phyloP scores from a whole-genome alignment of 2,888 invertebrate genomes.

The Carcina quercana region DNA sequence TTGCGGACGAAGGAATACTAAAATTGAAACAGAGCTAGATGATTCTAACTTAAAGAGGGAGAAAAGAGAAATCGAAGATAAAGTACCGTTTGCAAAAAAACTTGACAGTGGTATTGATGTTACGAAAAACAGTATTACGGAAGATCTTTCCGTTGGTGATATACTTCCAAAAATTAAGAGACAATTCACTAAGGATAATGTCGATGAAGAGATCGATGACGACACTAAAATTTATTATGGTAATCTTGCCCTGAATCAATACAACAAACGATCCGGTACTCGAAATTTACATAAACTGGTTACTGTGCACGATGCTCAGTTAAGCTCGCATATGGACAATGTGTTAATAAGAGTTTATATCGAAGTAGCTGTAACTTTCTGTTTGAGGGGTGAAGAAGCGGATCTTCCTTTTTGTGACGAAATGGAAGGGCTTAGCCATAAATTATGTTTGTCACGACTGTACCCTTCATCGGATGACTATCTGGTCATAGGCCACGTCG shows the following conservation, averaged over 20 bases:
- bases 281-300: conserved; percentile 48
- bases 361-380: conserved; percentile 48
- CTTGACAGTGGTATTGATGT: conserved; percentile 4
- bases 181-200: no score
- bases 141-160: no score
- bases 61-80: conserved; percentile 6
- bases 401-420: conserved; percentile 43
- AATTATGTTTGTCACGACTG: conserved; percentile 42
- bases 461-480: conserved; percentile 53
- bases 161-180: conserved; percentile 23
- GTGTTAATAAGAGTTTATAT: conserved; percentile 45
- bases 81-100: no score
- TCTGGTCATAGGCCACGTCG: conserved; percentile 31
- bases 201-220: conserved; percentile 45
- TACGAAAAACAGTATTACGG: no score
- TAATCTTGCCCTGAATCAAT: conserved; percentile 35
- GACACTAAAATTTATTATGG: conserved; percentile 45
- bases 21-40: no score
- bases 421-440: conserved; percentile 40
- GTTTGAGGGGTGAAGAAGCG: conserved; percentile 31
- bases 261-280: conserved; percentile 33
- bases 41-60: background rate
- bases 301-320: conserved; percentile 38
- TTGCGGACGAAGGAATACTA: no score
- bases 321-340: conserved; percentile 35